Evolutionary conservation across 1,140 invertebrate species (phyloP).

Genomic region (Caenorhabditis latens): DNA sequence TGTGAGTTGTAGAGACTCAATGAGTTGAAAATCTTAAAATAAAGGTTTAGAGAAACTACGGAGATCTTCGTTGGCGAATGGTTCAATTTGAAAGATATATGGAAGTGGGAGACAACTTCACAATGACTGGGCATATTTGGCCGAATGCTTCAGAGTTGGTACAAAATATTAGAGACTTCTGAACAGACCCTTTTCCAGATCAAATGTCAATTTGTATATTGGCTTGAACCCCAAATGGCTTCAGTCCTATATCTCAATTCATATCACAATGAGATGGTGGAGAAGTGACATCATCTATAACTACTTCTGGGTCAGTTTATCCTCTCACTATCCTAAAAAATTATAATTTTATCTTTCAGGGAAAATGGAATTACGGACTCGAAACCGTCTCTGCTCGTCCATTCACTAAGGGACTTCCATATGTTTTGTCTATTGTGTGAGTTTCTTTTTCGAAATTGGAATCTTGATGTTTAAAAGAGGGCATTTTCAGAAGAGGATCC

Average conservation of each 20-base stretch:
- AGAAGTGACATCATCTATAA: neutral
- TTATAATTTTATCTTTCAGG: neutral
- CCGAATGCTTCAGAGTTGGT: neutral
- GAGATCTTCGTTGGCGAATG: neutral
- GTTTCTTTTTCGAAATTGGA: neutral
- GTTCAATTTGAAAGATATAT: neutral
- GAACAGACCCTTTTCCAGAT: slow-evolving; percentile 3
- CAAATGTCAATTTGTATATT: neutral
- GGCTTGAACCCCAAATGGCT: neutral
- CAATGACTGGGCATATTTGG: slow-evolving; percentile 23
- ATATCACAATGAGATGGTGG: slow-evolving; percentile 29
- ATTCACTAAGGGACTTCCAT: neutral
- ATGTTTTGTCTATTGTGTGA: slow-evolving; percentile 1
- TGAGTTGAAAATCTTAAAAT: neutral
- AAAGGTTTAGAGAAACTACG: slow-evolving; percentile 5
- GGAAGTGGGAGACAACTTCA: slow-evolving; percentile 16
- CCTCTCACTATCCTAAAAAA: neutral
- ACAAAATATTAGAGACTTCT: neutral
- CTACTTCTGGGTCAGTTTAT: neutral
- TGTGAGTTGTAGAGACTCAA: neutral
- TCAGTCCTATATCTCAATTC: neutral
- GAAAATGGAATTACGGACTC: neutral
- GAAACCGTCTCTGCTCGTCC: neutral
- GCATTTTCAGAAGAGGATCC: slow-evolving; percentile 5
- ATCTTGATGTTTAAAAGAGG: neutral